Percentiles rank a stretch among this genome's conserved stretches.
These are phyloP conservation scores for Delphinus delphis DNA, from an alignment of 2,113 vertebrate species.

Conservation along the genomic window DNA sequence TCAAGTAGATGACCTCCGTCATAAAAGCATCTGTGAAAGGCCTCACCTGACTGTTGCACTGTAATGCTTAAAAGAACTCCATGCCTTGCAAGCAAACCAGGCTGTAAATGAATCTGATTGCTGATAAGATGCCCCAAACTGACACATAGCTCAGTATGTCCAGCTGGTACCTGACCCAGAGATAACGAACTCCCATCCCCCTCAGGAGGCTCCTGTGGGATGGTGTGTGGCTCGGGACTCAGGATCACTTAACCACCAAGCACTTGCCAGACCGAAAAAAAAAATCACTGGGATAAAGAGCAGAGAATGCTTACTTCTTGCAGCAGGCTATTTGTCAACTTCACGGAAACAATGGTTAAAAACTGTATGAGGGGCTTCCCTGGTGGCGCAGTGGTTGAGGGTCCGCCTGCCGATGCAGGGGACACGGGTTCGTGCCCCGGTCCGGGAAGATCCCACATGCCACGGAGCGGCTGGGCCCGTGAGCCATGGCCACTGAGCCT, in stretches of 20 bases:
- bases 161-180: background rate
- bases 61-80: slow-evolving; percentile 51
- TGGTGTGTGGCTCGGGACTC: background rate
- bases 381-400: no score
- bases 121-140: background rate
- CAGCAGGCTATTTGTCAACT: background rate
- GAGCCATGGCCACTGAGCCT: no score
- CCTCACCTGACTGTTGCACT: slow-evolving; percentile 25
- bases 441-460: no score
- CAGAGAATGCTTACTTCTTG: background rate
- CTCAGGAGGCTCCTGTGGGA: background rate
- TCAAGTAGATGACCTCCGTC: background rate
- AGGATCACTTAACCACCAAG: background rate
- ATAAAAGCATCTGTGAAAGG: background rate
- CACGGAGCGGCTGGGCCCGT: no score
- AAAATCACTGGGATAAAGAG: background rate
- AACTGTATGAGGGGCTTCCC: background rate
- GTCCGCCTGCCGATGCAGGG: no score
- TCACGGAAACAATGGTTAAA: background rate
- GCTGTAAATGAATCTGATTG: slow-evolving; percentile 21
- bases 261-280: background rate
- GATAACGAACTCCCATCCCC: background rate
- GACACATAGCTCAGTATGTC: background rate
- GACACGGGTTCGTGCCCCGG: no score
- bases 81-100: slow-evolving; percentile 21